Evolutionary conservation across 2,888 invertebrate species (phyloP).

Genomic region (Antheraea yamamai): DNA sequence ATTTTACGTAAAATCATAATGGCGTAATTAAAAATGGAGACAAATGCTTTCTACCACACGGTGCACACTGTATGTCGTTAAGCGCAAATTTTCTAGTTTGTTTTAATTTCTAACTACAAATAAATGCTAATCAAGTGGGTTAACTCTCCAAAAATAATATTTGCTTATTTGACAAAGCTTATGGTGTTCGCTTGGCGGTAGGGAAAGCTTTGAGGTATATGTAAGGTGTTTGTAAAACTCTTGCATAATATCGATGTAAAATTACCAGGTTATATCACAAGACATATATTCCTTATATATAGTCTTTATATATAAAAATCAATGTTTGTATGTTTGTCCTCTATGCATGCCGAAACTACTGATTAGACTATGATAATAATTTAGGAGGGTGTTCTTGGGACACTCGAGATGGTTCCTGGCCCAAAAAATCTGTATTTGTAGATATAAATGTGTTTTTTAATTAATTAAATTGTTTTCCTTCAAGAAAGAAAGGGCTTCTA

Average conservation of each 20-base stretch:
- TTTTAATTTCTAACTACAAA: slow-evolving; percentile 70
- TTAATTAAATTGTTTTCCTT: no score
- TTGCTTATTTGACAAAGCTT: slow-evolving; percentile 35
- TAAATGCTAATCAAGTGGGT: slow-evolving; percentile 50
- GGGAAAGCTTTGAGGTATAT: slow-evolving; percentile 15
- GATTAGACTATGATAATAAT: no score
- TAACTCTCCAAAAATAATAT: slow-evolving; percentile 53
- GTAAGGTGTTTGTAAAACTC: not conserved
- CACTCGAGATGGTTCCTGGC: no score
- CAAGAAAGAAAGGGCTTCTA: no score
- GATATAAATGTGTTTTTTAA: no score
- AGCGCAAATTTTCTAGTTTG: slow-evolving; percentile 52
- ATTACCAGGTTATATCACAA: no score
- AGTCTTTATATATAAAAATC: no score
- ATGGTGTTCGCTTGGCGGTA: slow-evolving; percentile 12
- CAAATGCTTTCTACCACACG: slow-evolving; percentile 52
- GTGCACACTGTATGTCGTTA: slow-evolving; percentile 27
- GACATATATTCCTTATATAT: no score
- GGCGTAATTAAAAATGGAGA: slow-evolving; percentile 51
- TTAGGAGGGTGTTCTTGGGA: no score
- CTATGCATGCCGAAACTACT: no score
- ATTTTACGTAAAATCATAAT: not conserved
- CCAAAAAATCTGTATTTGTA: no score
- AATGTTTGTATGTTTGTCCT: no score
- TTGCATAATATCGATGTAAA: not conserved